These are phyloP conservation scores for Macropus fuliginosus DNA, from an alignment of 2,797 vertebrate species.

Conservation along the genomic window DNA sequence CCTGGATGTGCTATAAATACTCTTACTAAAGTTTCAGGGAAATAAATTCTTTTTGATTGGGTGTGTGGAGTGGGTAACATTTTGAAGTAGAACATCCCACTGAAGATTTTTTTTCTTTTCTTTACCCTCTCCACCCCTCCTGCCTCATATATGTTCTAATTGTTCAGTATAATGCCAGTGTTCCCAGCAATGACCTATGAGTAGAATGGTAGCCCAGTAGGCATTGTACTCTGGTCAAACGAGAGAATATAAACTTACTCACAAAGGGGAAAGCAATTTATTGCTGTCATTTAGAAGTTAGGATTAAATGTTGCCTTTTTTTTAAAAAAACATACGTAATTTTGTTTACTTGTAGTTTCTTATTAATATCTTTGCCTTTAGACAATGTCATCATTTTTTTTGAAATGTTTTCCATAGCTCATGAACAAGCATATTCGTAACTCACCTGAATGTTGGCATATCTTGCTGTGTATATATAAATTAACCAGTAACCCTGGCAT, in stretches of 20 bases:
- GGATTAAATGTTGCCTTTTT: slow-evolving; percentile 61
- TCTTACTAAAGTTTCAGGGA: slow-evolving; percentile 72
- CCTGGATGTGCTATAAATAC: slow-evolving; percentile 67
- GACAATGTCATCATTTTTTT: slow-evolving; percentile 81
- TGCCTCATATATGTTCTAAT: slow-evolving; percentile 3
- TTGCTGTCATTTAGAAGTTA: slow-evolving; percentile 80
- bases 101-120: not conserved
- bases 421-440: slow-evolving; percentile 79
- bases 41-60: slow-evolving; percentile 54
- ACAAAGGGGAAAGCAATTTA: slow-evolving; percentile 80
- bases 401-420: slow-evolving; percentile 81
- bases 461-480: slow-evolving; percentile 80
- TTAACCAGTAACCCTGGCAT: slow-evolving; percentile 82
- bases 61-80: not conserved
- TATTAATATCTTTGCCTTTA: slow-evolving; percentile 81
- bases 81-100: not conserved
- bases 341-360: slow-evolving; percentile 81
- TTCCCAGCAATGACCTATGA: slow-evolving; percentile 75
- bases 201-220: slow-evolving; percentile 77
- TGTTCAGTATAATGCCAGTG: slow-evolving; percentile 61
- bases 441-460: slow-evolving; percentile 82
- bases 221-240: slow-evolving; percentile 82
- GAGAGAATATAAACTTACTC: slow-evolving; percentile 83
- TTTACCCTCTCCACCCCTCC: not conserved
- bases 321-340: slow-evolving; percentile 64